Evolutionary conservation across 2,113 vertebrate genomes (phyloP).

Genomic region (Hirundichthys speculiger): DNA sequence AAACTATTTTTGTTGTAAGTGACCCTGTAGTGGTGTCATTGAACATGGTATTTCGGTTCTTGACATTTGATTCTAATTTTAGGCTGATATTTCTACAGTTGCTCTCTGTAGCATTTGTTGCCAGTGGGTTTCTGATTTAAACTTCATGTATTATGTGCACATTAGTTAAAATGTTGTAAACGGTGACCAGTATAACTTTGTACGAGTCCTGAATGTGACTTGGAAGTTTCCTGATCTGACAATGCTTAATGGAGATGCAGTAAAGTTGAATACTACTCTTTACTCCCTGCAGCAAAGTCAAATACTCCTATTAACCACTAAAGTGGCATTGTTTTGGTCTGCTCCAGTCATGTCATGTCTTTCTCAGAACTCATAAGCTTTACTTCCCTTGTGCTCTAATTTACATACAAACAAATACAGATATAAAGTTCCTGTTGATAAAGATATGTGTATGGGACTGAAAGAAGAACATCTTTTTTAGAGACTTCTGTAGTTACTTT

Average conservation of each 20-base stretch:
- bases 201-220: neutral
- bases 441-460: neutral
- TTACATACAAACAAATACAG: no score
- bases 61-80: slow-evolving; percentile 64
- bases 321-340: neutral
- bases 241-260: neutral
- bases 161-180: no score
- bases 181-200: no score
- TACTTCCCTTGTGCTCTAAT: neutral
- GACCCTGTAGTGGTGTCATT: slow-evolving; percentile 43
- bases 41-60: slow-evolving; percentile 46
- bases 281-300: no score
- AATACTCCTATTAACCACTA: no score
- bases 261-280: no score
- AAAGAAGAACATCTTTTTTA: slow-evolving; percentile 1
- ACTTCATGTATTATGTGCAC: neutral
- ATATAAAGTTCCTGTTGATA: neutral
- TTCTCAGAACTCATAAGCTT: neutral
- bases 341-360: neutral
- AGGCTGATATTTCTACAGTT: slow-evolving; percentile 33
- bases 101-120: no score
- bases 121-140: no score
- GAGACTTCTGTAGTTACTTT: neutral
- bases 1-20: slow-evolving; percentile 42
- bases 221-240: neutral